A percentile compares a stretch with the other conserved stretches of the same genome.
Evolutionary conservation across 2,797 vertebrate genomes (phyloP).

Genomic region (Tiaroga cobitis): DNA sequence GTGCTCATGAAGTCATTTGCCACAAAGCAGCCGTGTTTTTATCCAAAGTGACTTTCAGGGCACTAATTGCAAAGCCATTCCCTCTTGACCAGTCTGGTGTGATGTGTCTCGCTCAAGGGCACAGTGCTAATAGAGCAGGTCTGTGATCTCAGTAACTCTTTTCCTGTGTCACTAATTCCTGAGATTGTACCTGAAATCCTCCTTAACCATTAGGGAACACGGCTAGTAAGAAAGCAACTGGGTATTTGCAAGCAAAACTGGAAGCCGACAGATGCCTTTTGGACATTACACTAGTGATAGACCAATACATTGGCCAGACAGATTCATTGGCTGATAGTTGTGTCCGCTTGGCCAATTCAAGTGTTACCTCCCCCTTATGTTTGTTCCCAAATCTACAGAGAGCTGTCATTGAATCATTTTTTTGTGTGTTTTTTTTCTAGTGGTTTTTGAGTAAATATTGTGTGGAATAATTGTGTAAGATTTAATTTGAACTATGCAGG

Average conservation of each 20-base stretch:
- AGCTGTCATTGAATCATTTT: constrained; percentile 7
- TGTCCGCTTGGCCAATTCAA: constrained; percentile 11
- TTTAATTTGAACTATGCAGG: constrained; percentile 16
- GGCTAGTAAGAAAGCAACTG: constrained; percentile 23
- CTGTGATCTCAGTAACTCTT: constrained; percentile 30
- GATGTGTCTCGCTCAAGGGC: constrained; percentile 29
- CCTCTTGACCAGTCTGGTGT: constrained; percentile 14
- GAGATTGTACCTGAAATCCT: constrained; percentile 34
- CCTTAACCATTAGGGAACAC: constrained; percentile 15
- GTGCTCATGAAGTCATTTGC: constrained; percentile 34
- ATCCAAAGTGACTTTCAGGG: constrained; percentile 43
- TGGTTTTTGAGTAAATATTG: background rate
- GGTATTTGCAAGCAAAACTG: constrained; percentile 14
- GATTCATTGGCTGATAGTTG: constrained; percentile 18
- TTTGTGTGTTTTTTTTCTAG: background rate
- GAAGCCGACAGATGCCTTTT: constrained; percentile 25
- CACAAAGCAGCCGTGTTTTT: constrained; percentile 32
- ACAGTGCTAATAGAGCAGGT: constrained; percentile 31
- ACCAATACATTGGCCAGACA: constrained; percentile 15
- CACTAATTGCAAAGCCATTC: constrained; percentile 40
- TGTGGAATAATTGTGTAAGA: background rate
- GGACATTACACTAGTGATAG: constrained; percentile 8
- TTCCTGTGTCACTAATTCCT: constrained; percentile 34
- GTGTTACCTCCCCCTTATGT: constrained; percentile 8
- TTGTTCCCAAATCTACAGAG: background rate